These are phyloP conservation scores for Protonemura montana DNA, from an alignment of 2,888 invertebrate species.

Conservation along the genomic window DNA sequence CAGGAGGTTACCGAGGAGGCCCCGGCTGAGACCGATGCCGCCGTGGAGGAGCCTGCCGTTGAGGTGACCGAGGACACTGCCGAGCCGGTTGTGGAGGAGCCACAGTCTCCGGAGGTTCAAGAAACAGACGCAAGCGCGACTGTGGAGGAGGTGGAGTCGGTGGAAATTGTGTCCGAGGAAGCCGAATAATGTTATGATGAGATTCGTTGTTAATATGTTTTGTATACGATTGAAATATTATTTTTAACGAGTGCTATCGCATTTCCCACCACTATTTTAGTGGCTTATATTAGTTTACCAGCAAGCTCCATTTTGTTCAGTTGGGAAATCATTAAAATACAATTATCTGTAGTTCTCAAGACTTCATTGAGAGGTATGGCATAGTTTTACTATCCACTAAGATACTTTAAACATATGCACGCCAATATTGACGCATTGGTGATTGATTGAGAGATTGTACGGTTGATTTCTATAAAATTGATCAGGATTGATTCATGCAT, in stretches of 20 bases:
- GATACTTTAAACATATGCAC: background rate
- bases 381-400: background rate
- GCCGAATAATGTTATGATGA: background rate
- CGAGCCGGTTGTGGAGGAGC: slow-evolving; percentile 33
- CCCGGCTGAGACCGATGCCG: background rate
- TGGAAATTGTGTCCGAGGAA: background rate
- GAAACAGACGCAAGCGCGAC: slow-evolving; percentile 1
- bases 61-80: slow-evolving; percentile 14
- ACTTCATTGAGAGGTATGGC: background rate
- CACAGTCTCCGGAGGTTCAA: slow-evolving; percentile 28
- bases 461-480: too few relatives aligned
- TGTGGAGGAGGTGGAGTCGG: slow-evolving; percentile 9
- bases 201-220: background rate
- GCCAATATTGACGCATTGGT: background rate
- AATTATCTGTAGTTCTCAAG: background rate
- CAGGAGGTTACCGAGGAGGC: background rate
- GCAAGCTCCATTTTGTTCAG: background rate
- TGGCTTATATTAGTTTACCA: background rate
- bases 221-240: background rate
- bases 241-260: background rate
- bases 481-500: background rate
- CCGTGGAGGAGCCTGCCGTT: slow-evolving; percentile 14
- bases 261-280: background rate
- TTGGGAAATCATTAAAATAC: background rate
- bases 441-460: background rate